phyloP scores from a whole-genome alignment of 2,888 invertebrate genomes.

The Aphidius colemani region DNA sequence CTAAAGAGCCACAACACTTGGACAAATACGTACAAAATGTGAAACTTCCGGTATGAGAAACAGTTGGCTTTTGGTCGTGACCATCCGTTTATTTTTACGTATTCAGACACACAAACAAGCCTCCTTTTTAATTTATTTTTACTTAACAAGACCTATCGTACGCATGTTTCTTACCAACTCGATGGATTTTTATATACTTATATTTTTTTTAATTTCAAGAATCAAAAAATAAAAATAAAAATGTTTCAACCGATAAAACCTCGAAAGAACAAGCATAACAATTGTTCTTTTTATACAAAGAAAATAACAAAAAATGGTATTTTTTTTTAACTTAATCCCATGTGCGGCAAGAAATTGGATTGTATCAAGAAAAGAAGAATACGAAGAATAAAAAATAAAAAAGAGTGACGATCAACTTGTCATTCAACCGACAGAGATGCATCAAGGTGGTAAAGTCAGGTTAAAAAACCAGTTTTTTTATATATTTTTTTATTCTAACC shows the following conservation, averaged over 20 bases:
- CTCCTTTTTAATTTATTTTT: not conserved
- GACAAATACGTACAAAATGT: slow-evolving; percentile 44
- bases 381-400: slow-evolving; percentile 7
- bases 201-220: too few relatives aligned
- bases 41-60: slow-evolving; percentile 41
- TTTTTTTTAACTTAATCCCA: too few relatives aligned
- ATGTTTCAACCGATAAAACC: too few relatives aligned
- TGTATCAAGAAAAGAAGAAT: not conserved
- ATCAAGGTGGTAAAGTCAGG: slow-evolving; percentile 14
- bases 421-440: slow-evolving; percentile 10
- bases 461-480: slow-evolving; percentile 16
- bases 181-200: too few relatives aligned
- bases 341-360: too few relatives aligned
- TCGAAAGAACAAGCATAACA: too few relatives aligned
- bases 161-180: too few relatives aligned
- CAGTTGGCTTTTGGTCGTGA: too few relatives aligned
- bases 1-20: slow-evolving; percentile 42
- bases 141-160: too few relatives aligned
- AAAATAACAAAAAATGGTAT: too few relatives aligned
- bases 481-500: not conserved
- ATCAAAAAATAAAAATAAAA: too few relatives aligned
- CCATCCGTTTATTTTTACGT: not conserved
- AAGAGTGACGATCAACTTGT: slow-evolving; percentile 11
- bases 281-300: too few relatives aligned
- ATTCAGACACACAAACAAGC: not conserved